Evolutionary conservation across 2,888 invertebrate species (phyloP).

Genomic region (Sesia apiformis): DNA sequence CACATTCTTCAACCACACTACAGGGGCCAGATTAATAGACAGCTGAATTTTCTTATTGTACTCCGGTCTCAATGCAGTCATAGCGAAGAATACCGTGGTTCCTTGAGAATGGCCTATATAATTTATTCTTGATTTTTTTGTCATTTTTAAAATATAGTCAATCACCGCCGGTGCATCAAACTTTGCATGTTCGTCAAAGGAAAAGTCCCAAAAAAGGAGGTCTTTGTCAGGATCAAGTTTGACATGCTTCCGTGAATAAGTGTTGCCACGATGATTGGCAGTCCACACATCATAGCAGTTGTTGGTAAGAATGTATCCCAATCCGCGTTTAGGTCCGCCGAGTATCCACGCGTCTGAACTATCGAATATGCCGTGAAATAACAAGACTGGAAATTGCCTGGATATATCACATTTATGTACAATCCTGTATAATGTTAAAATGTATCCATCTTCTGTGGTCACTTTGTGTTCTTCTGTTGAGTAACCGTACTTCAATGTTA

Average conservation of each 20-base stretch:
- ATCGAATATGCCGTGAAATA: conserved; percentile 3
- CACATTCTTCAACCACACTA: conserved; percentile 73
- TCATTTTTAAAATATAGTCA: background rate
- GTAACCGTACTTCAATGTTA: conserved; percentile 39
- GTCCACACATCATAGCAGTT: conserved; percentile 9
- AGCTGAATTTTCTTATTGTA: conserved; percentile 73
- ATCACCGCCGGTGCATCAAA: conserved; percentile 77
- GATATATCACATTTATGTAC: conserved; percentile 27
- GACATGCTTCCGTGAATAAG: conserved; percentile 62
- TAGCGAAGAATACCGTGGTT: conserved; percentile 73
- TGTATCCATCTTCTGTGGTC: conserved; percentile 46
- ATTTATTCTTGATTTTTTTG: conserved; percentile 51
- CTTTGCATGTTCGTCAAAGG: conserved; percentile 82
- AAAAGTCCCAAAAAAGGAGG: conserved; percentile 70
- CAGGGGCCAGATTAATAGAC: conserved; percentile 74
- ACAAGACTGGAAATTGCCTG: conserved; percentile 2
- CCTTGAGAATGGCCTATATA: conserved; percentile 85
- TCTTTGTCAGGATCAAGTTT: conserved; percentile 26
- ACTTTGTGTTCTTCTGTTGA: conserved; percentile 33
- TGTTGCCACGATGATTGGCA: conserved; percentile 5
- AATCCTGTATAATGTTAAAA: conserved; percentile 39
- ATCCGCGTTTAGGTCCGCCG: background rate
- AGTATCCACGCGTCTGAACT: conserved; percentile 1
- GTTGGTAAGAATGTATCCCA: conserved; percentile 4
- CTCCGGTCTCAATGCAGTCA: conserved; percentile 67